Base-by-base conservation (phyloP, 1,140 invertebrate genomes). In the Monochamus saltuarius region DNA sequence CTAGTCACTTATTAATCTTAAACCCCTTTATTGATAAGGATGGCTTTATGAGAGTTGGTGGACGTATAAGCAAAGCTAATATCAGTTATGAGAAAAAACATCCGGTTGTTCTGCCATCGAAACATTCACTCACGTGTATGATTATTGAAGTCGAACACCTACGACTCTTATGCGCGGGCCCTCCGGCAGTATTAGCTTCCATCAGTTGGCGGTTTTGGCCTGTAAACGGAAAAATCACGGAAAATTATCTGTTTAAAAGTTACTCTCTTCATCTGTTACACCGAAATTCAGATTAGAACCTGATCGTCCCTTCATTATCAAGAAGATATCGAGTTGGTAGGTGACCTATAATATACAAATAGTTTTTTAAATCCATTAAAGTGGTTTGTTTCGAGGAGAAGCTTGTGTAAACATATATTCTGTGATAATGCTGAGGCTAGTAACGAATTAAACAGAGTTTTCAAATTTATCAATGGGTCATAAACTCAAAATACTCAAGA, bases 391-490 rank as follows among this genome's bases (percentile, higher is more conserved):
- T 46, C 66, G 1, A 40, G 70, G 36, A 13, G 66, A 38, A 67
- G 69, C 14, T 11, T 29, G 6, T 51, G 59, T 34, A 40, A 10
- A 1, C 45, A 60, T 6, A 43, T 76, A n/a, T 68, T 61, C 49
- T 69, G 64, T 3, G 72, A 77, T 52, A 68, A 71, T 36, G 46
- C 61, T 3, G 62, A 67, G 6, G 13, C 22, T 14, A 36, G 16
- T 16, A 8, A 71, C 34, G 38, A 77, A 2, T 49, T 64, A 37
- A 79, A 75, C 73, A 45, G 73, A 13, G 76, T 79, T 57, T 74
- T 74, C 50, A 74, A 77, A 3, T 71, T 78, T 19, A 16, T 43
- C 7, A 70, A 74, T 11, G 69, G 71, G 6, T 68, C 77, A 65
- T 75, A 80, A 54, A 75, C 75, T 34, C 75, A 75, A 16, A 45